Evolutionary conservation across 2,797 vertebrate genomes (phyloP).

Genomic region (Calcarius lapponicus): DNA sequence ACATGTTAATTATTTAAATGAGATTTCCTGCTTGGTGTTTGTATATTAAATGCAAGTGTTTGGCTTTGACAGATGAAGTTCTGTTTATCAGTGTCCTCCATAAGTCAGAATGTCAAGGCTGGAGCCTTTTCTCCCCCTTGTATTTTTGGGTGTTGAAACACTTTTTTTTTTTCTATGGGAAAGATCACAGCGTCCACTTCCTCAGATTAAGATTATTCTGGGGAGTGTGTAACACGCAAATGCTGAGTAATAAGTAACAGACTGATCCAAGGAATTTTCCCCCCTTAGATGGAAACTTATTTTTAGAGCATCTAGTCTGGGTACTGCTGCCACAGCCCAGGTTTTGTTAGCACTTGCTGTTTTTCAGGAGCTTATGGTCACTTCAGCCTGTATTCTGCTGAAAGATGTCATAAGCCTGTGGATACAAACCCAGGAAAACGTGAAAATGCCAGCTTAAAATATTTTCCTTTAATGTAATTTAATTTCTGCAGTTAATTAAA

Average conservation of each 20-base stretch:
- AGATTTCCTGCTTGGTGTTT: not conserved
- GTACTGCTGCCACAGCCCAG: not conserved
- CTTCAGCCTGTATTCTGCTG: not conserved
- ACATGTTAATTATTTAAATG: not conserved
- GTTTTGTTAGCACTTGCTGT: conserved; percentile 16
- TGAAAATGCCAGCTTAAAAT: not conserved
- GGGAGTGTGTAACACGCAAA: not conserved
- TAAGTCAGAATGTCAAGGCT: not conserved
- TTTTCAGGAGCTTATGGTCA: not conserved
- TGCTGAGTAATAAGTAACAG: not conserved
- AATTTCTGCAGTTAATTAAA: not conserved
- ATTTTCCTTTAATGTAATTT: not conserved
- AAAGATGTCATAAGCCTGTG: not conserved
- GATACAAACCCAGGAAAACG: not conserved
- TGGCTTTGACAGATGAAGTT: not conserved
- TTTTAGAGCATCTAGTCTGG: not conserved
- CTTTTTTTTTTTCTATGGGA: not conserved
- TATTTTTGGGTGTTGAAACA: not conserved
- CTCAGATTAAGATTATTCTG: not conserved
- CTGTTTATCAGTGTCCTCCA: not conserved
- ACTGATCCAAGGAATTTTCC: not conserved
- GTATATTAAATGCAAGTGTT: not conserved
- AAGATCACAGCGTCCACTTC: not conserved
- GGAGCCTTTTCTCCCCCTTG: not conserved
- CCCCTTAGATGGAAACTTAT: not conserved